Conservation (phyloP, 2,888 invertebrate species). For the Eristalinus sepulchralis region DNA sequence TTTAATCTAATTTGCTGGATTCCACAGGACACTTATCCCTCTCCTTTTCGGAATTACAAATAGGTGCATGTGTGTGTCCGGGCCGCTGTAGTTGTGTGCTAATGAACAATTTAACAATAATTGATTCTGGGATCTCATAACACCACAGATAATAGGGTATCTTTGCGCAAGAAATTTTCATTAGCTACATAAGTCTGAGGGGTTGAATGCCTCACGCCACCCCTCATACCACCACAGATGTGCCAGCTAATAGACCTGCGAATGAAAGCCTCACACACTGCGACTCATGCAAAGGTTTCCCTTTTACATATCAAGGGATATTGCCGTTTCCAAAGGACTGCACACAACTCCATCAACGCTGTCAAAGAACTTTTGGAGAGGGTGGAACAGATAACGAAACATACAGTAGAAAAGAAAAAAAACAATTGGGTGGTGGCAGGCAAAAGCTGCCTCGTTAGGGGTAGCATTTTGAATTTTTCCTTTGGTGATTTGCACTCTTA, state of each 20-base stretch:
- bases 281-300: not conserved
- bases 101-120: constrained; percentile 60
- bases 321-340: not conserved
- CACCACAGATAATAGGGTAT: constrained; percentile 48
- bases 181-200: constrained; percentile 22
- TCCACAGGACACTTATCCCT: constrained; percentile 9
- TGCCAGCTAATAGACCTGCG: constrained; percentile 45
- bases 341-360: constrained; percentile 49
- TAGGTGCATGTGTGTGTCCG: not conserved
- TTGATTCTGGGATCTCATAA: constrained; percentile 55
- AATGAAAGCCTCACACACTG: constrained; percentile 9
- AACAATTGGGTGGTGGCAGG: constrained; percentile 23
- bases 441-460: constrained; percentile 41
- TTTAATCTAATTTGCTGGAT: constrained; percentile 7
- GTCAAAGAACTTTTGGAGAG: not conserved
- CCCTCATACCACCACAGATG: not conserved
- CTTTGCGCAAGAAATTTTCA: constrained; percentile 34
- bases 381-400: not conserved
- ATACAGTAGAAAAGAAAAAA: constrained; percentile 20
- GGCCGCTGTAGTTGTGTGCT: constrained; percentile 36
- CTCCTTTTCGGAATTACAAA: not conserved
- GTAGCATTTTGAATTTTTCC: constrained; percentile 63
- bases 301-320: not conserved
- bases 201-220: not conserved
- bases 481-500: constrained; percentile 53